These are phyloP conservation scores for Sciurus carolinensis DNA, from an alignment of 2,797 vertebrate species.

Conservation along the genomic window DNA sequence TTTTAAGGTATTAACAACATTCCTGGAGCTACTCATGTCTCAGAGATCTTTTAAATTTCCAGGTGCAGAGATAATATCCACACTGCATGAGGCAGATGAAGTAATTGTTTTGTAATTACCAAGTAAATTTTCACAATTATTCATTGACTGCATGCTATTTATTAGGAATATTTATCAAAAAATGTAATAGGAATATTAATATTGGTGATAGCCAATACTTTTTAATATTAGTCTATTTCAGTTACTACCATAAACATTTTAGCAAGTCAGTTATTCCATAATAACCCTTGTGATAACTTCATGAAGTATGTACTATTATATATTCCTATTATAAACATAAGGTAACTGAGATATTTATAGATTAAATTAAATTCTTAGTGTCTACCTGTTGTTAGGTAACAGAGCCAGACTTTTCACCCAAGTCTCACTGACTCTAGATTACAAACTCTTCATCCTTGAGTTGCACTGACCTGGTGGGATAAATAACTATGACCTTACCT, in stretches of 20 bases:
- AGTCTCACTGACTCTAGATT: neutral
- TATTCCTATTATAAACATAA: neutral
- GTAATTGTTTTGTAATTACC: neutral
- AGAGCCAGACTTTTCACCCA: neutral
- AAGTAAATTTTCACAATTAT: slow-evolving; percentile 38
- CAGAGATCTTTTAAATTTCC: neutral
- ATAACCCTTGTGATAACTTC: neutral
- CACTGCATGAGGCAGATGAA: neutral
- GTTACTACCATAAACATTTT: neutral
- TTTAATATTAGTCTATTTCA: slow-evolving; percentile 8
- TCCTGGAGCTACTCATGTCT: neutral
- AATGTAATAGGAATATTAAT: neutral
- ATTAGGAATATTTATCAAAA: neutral
- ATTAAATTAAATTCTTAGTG: neutral
- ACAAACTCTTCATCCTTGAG: neutral
- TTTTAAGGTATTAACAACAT: neutral
- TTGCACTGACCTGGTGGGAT: neutral
- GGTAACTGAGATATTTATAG: neutral
- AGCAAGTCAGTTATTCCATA: neutral
- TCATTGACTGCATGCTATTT: neutral
- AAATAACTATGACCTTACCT: neutral
- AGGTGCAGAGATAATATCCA: neutral
- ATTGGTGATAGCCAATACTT: neutral
- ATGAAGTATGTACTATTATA: neutral
- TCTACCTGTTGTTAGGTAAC: neutral